Conservation (phyloP, 2,888 invertebrate genomes). For the Xylophagus ater region DNA sequence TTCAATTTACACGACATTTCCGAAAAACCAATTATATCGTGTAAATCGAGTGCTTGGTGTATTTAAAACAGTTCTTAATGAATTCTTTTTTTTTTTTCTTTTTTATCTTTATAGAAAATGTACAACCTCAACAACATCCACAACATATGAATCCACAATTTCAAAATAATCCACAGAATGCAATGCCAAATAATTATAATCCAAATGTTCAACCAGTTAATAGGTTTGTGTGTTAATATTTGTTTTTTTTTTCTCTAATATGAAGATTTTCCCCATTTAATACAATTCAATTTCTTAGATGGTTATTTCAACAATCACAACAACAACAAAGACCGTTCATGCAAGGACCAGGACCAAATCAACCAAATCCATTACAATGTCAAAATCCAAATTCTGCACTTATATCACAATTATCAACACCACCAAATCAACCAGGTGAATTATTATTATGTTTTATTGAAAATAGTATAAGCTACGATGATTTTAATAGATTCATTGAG, state of each 20-base stretch:
- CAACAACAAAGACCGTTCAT: slow-evolving; percentile 27
- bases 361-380: slow-evolving; percentile 13
- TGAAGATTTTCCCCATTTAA: too few species aligned
- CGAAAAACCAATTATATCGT: too few species aligned
- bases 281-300: slow-evolving; percentile 17
- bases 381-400: slow-evolving; percentile 44
- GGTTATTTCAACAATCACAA: slow-evolving; percentile 27
- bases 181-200: slow-evolving; percentile 32
- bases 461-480: too few species aligned
- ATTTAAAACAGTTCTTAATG: too few species aligned
- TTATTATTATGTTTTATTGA: too few species aligned
- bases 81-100: slow-evolving; percentile 1
- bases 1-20: too few species aligned
- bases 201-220: slow-evolving; percentile 27
- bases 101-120: slow-evolving; percentile 13
- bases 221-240: slow-evolving; percentile 13
- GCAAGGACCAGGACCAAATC: slow-evolving; percentile 27
- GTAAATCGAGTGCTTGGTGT: too few species aligned
- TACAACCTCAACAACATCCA: slow-evolving; percentile 24
- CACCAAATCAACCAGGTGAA: slow-evolving; percentile 34
- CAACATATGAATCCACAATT: slow-evolving; percentile 31
- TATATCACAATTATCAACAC: slow-evolving; percentile 52
- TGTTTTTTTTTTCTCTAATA: too few species aligned
- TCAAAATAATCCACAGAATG: slow-evolving; percentile 32
- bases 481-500: too few species aligned